These are phyloP conservation scores for Monoplex corrugatus DNA, from an alignment of 2,888 invertebrate genomes.

Conservation along the genomic window DNA sequence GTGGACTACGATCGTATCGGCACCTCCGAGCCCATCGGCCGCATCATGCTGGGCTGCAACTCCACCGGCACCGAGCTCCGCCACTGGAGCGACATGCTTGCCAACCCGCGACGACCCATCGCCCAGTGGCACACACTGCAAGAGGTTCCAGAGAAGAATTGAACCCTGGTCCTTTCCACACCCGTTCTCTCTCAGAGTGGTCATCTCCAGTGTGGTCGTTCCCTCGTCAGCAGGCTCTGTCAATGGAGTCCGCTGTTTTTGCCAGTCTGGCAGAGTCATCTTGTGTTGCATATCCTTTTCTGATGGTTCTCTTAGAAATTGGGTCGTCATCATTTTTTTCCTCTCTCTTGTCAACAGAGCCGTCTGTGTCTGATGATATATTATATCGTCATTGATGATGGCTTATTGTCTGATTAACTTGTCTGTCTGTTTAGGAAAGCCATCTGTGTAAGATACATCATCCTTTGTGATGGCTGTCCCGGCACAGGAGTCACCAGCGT, in stretches of 20 bases:
- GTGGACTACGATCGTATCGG: constrained; percentile 99
- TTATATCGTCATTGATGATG: too few relatives aligned
- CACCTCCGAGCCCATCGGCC: constrained; percentile 98
- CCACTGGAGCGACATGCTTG: constrained; percentile 99
- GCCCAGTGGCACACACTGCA: constrained; percentile 99
- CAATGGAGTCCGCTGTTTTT: neutral
- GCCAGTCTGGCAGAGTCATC: too few relatives aligned
- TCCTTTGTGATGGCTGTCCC: too few relatives aligned
- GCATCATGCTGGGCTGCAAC: constrained; percentile 96
- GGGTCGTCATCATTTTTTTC: neutral
- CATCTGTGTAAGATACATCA: too few relatives aligned
- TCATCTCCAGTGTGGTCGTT: neutral
- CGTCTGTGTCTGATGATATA: too few relatives aligned
- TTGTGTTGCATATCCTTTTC: neutral
- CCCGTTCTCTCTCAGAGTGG: too few relatives aligned
- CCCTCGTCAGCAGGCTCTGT: neutral
- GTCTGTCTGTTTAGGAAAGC: too few relatives aligned
- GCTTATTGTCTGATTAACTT: too few relatives aligned
- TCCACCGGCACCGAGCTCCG: constrained; percentile 98
- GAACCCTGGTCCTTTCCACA: constrained; percentile 45
- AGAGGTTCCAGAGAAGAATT: constrained; percentile 92
- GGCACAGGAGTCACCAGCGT: too few relatives aligned
- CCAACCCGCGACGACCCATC: constrained; percentile 98
- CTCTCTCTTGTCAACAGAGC: neutral
- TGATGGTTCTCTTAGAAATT: neutral